Evolutionary conservation across 2,888 invertebrate genomes (phyloP), one percentile per base, ranked within the genome.

Genomic region (Perdita meconis): DNA sequence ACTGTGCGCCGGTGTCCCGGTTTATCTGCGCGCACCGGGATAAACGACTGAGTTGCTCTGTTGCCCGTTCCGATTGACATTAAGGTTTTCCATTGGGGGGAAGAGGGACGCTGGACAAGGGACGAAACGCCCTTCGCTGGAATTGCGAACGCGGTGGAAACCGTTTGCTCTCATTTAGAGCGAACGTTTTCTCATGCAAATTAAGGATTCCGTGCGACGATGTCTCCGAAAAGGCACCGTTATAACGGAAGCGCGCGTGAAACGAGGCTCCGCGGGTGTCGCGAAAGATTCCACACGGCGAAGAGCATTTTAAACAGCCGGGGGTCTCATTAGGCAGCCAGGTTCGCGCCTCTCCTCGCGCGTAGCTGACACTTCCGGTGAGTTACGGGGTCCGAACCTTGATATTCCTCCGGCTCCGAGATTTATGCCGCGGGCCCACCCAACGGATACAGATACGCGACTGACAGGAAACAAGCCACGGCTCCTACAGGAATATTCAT

Each of bases 391-490:
- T 30, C 65, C 22, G 13, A 26, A 40, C 26, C 63, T 60, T 60
- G 67, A 68, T 78, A 59, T 22, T 73, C 69, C 24, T 47, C 12
- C 36, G 19, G 65, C 53, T 30, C 40, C 22, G 47, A 84, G 84
- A 85, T 85, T 85, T 85, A 85, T 84, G 82, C 69, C 72, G 26
- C 59, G 64, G n/a, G 55, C 64, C 77, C 83, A 81, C 75, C n/a
- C 84, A 70, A 72, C 69, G 73, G 75, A 36, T 69, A 76, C 63
- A 69, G 60, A 57, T 76, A 63, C 51, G 63, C 75, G 60, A 70
- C 72, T 78, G 87, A 78, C 88, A 87, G 86, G 89, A 88, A 88
- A 86, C 81, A 84, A 83, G 83, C 82, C 85, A 86, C 85, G 83
- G 83, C 78, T 69, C 83, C 82, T 71, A 60, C 60, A 74, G 79